Evolutionary conservation across 2,888 invertebrate species (phyloP), one percentile per base, ranked within the genome.

Genomic region (Drosophila aldrichi): DNA sequence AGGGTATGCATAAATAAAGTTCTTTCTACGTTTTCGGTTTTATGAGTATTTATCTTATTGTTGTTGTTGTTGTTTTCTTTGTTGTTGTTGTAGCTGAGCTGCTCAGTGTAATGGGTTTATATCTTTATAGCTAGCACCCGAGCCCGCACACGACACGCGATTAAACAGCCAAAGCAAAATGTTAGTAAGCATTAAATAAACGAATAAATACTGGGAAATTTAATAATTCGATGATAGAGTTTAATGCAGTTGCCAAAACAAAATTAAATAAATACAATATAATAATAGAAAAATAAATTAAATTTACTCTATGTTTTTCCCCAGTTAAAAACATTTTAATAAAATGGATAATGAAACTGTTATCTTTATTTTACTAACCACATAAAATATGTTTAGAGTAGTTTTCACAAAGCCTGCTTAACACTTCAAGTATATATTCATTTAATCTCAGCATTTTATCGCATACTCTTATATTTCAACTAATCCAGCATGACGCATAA

Each of bases 51-150:
- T 61, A 34, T 63, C 56, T 54, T 57, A 34, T 63, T 56, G 5
- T 57, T 52, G 14, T 55, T 70, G 18, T 64, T 62, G 25, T 48
- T 62, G 25, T 1, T 43, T 4, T 56, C 40, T n/a, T 55, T 60
- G 49, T 57, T 62, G 41, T 56, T 54, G 32, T 36, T 51, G 51
- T 57, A 43, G 18, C 29, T 49, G 41, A 51, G 57, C 58, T 70
- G 63, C 58, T 62, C 66, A 36, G 71, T 68, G 70, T 69, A 87
- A 82, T 76, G 68, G 70, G 71, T 79, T 85, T 76, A 81, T 84
- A 88, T 83, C 71, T 84, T 83, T 84, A 87, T 87, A 58, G 67
- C 76, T 66, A 48, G 63, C 62, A 74, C 61, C 70, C 52, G 62
- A 71, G 56, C 56, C 56, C 29, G 51, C 60, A 32, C 57, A 38